These are phyloP conservation scores for Atherinosoma microstoma DNA, from an alignment of 2,797 vertebrate genomes.

Conservation along the genomic window DNA sequence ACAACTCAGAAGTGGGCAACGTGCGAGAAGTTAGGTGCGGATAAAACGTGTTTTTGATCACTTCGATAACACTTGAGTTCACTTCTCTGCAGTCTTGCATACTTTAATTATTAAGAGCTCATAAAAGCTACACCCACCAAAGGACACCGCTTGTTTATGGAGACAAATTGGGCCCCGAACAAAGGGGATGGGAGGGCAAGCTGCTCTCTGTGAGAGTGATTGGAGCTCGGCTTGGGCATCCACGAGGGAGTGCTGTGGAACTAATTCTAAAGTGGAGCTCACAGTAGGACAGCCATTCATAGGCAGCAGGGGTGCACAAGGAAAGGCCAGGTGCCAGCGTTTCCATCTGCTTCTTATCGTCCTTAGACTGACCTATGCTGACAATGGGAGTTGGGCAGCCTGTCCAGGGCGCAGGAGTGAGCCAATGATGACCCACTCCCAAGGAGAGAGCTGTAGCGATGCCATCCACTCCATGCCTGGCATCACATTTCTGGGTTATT, in stretches of 20 bases:
- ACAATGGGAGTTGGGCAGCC: slow-evolving; percentile 77
- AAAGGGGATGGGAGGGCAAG: slow-evolving; percentile 70
- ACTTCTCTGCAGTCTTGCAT: slow-evolving; percentile 9
- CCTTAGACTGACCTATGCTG: slow-evolving; percentile 79
- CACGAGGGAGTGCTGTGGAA: slow-evolving; percentile 78
- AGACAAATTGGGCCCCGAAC: slow-evolving; percentile 69
- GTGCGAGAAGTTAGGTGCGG: slow-evolving; percentile 36
- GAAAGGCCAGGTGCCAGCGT: slow-evolving; percentile 78
- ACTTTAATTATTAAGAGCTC: slow-evolving; percentile 23
- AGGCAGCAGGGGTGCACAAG: slow-evolving; percentile 69
- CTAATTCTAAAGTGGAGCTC: slow-evolving; percentile 76
- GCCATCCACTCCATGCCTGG: slow-evolving; percentile 72
- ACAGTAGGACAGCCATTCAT: slow-evolving; percentile 70
- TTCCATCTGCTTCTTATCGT: slow-evolving; percentile 86
- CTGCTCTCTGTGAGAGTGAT: slow-evolving; percentile 71
- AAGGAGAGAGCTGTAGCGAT: slow-evolving; percentile 63
- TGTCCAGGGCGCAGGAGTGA: slow-evolving; percentile 63
- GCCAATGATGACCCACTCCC: slow-evolving; percentile 73
- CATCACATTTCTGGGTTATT: slow-evolving; percentile 68
- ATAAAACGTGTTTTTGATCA: slow-evolving; percentile 35
- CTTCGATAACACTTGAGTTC: slow-evolving; percentile 17
- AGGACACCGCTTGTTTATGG: slow-evolving; percentile 63
- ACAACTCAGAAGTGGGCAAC: slow-evolving; percentile 35
- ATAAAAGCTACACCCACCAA: slow-evolving; percentile 39
- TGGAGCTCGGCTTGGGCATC: slow-evolving; percentile 62